These are phyloP conservation scores for Dendrophyllia cribrosa DNA, from an alignment of 64 coral and sea anemone species.

Conservation along the genomic window DNA sequence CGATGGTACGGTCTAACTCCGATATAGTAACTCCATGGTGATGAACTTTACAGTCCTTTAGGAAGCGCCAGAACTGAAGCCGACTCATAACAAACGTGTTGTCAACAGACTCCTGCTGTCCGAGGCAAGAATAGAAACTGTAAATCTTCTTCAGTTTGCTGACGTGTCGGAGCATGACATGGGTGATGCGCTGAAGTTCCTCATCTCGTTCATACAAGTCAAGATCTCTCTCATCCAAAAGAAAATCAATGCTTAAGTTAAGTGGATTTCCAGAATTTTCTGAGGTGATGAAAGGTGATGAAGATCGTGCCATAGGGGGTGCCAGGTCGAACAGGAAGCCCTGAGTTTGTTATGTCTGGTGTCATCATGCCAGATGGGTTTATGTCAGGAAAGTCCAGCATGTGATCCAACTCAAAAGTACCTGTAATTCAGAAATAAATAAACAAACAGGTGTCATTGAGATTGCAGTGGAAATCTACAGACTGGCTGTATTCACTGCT, in stretches of 20 bases:
- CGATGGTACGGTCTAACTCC: slow-evolving; percentile 79
- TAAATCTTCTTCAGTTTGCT: slow-evolving; percentile 94
- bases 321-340: slow-evolving; percentile 77
- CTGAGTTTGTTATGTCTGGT: slow-evolving; percentile 79
- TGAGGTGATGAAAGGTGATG: slow-evolving; percentile 65
- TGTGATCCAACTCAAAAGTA: slow-evolving; percentile 97
- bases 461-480: too few relatives aligned
- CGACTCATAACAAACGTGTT: slow-evolving; percentile 96
- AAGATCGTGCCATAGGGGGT: slow-evolving; percentile 65
- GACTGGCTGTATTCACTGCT: too few relatives aligned
- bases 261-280: slow-evolving; percentile 77
- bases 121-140: slow-evolving; percentile 85
- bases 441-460: neutral
- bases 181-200: slow-evolving; percentile 68
- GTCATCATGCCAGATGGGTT: slow-evolving; percentile 95
- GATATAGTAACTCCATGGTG: slow-evolving; percentile 73
- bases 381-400: slow-evolving; percentile 96
- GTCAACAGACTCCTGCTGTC: slow-evolving; percentile 72
- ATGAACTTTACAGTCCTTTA: slow-evolving; percentile 94
- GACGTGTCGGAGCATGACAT: slow-evolving; percentile 87
- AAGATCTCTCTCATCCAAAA: slow-evolving; percentile 83
- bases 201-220: slow-evolving; percentile 74
- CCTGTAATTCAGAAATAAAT: slow-evolving; percentile 43
- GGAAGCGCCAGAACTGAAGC: slow-evolving; percentile 94
- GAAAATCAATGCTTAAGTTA: slow-evolving; percentile 77